A percentile compares a stretch with the other conserved stretches of the same genome.
Evolutionary conservation across 2,888 invertebrate species (phyloP).

Genomic region (Autographa gamma): DNA sequence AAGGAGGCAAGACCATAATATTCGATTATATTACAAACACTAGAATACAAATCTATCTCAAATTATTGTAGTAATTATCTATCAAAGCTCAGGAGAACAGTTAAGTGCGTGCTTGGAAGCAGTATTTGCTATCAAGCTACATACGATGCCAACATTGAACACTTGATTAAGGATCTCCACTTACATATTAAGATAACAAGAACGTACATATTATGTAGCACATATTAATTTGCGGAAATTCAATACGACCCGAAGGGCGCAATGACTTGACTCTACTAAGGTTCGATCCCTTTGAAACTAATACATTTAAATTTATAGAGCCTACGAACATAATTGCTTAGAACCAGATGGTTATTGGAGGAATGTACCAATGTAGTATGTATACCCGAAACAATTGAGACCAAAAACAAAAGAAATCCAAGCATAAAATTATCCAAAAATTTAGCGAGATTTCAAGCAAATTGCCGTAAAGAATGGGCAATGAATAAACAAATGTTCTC

Average conservation of each 20-base stretch:
- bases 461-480: slow-evolving; percentile 24
- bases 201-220: background rate
- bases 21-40: too few species aligned
- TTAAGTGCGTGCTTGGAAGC: background rate
- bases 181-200: background rate
- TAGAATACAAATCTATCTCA: background rate
- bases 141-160: background rate
- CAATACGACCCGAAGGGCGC: background rate
- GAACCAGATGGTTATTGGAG: background rate
- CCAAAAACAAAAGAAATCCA: background rate
- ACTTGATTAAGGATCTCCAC: background rate
- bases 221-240: background rate
- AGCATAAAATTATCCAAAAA: background rate
- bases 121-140: background rate
- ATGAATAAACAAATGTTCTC: slow-evolving; percentile 23
- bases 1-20: too few species aligned
- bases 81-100: background rate
- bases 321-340: background rate
- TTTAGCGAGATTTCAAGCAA: slow-evolving; percentile 26
- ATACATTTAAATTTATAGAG: background rate
- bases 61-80: background rate
- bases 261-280: background rate
- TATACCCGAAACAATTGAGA: background rate
- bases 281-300: background rate
- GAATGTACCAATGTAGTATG: background rate